Evolutionary conservation across 2,888 invertebrate species (phyloP), one percentile per base, ranked within the genome.

Genomic region (Tiliacea citrago): DNA sequence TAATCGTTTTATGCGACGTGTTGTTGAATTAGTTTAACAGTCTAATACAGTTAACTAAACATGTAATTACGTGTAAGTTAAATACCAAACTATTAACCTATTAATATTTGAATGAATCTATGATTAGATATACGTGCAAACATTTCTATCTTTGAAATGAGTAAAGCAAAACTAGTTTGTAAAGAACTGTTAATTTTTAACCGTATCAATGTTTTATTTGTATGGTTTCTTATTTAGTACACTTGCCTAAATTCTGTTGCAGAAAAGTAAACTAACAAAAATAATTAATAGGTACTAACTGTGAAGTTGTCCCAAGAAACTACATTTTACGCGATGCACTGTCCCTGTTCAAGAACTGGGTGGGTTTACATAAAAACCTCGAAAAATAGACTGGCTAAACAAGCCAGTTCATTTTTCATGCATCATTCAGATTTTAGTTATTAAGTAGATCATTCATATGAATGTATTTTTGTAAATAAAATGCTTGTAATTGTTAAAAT

Each of bases 1-100:
- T 92, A 93, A 93, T 93, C 89, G 91, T 88, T 92, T 90, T 90
- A 90, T 89, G 91, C 90, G 92, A 93, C 92, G 91, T 91, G 90
- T 91, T 92, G 89, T 90, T 92, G 90, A 91, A 91, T 93, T 92
- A 91, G 90, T 88, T 89, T 81, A 81, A 84, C 79, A 76, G 75
- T 88, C 74, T 79, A 77, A 84, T 81, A 82, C 85, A 85, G 83
- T 86, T 88, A 85, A 84, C 84, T 86, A 75, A 84, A 71, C 62
- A 47, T 70, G 62, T 82, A 75, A 77, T 86, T 79, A 80, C 60
- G 57, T 53, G 45, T 72, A 39, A 66, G n/a, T 70, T 73, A 57
- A 83, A 66, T 80, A 71, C 51, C 53, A 78, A 79, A 63, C 53
- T 45, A 65, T 73, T 60, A 70, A 72, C 62, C 61, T 63, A 70